Conservation (phyloP, 2,113 vertebrate species). For the Psilopsiagon aurifrons region DNA sequence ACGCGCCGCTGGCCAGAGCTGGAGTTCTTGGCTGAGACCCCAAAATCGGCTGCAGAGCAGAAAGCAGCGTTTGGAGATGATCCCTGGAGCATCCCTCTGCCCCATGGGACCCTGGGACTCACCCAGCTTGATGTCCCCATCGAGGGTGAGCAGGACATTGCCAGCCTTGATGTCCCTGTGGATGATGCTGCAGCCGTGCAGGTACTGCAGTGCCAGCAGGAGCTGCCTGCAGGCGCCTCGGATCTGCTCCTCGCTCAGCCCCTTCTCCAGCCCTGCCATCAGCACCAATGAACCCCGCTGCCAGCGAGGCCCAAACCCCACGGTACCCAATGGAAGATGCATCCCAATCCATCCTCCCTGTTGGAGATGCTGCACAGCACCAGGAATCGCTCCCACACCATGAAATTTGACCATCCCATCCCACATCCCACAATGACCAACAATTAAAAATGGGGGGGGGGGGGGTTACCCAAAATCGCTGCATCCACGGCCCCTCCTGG, state of each 20-base stretch:
- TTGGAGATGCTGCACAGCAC: neutral
- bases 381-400: accelerated
- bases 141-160: constrained; percentile 74
- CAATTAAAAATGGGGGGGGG: neutral
- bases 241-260: constrained; percentile 74
- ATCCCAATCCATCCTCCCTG: neutral
- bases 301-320: neutral
- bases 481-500: constrained; percentile 76
- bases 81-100: neutral
- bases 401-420: neutral
- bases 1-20: constrained; percentile 65
- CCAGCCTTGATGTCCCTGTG: constrained; percentile 78
- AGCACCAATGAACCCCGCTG: accelerated
- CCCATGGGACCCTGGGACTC: neutral
- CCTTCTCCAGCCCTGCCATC: constrained; percentile 71
- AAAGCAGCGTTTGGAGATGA: accelerated
- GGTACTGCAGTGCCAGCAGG: constrained; percentile 71
- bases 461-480: constrained; percentile 70
- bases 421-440: neutral
- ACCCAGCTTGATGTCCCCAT: constrained; percentile 76
- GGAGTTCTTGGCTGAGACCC: constrained; percentile 75
- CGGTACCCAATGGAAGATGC: neutral
- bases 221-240: constrained; percentile 70
- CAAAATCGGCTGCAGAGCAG: constrained; percentile 71
- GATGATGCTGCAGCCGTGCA: constrained; percentile 73